Base-by-base conservation (phyloP, 1,140 invertebrate species). In the Elysia chlorotica region DNA sequence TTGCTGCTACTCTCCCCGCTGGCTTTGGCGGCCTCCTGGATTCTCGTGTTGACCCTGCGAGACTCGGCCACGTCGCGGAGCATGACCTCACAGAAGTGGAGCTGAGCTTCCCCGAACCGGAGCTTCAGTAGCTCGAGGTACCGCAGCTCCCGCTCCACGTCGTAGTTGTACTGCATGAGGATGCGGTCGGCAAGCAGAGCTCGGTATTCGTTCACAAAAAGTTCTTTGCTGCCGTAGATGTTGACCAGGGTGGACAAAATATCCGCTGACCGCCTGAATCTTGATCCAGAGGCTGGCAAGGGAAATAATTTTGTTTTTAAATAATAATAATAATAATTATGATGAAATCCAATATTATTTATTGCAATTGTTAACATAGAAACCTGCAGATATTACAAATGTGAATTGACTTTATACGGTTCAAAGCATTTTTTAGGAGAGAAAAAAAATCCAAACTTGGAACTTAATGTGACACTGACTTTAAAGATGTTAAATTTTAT, bases 81-180 rank as follows among this genome's bases (percentile, higher is more conserved):
- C 98, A 99, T 99, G 0, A 99, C 98, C 90, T 99, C 97, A 89
- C 98, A 99, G 77, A 94, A 95, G 88, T 99, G 96, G 37, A 99
- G 87, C 79, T 98, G 94, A 31, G 95, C 92, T 84, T 99, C 97
- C 0, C 97, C 97, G 90, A 99, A 99, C 71, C 91, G 90, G 48
- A 97, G 89, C 89, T 99, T 99, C 3, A 99, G 86, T 62, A 99
- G 88, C 87, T 99, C 97, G 33, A 99, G 89, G 86, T 99, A 98
- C 65, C 95, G 91, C 71, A 97, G 94, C 90, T 99, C 98, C 78
- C 94, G 93, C 67, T 84, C 84, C 30, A 81, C 93, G 85, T 97
- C 94, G 81, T 95, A 95, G 77, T 93, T 93, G 78, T 93, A 92
- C 85, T 95, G 95, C 0, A 93, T 92, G 0, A 99, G 87, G 33